phyloP scores from a whole-genome alignment of 2,888 invertebrate species.

The Dendrolimus houi region DNA sequence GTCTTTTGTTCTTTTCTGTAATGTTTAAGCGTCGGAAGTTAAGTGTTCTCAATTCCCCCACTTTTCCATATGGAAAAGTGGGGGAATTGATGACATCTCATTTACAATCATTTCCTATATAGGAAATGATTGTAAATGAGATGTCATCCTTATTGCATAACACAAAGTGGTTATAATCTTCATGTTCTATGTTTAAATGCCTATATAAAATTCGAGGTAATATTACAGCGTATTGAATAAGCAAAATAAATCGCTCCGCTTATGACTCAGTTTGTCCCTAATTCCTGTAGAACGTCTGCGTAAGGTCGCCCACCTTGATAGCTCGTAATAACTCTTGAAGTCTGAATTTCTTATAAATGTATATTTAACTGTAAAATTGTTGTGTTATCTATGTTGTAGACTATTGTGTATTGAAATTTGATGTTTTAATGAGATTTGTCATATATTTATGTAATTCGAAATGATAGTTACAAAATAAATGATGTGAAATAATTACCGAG shows the following conservation, averaged over 20 bases:
- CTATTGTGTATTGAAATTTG: constrained; percentile 10
- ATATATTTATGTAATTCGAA: constrained; percentile 28
- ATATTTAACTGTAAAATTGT: not conserved
- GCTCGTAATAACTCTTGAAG: not conserved
- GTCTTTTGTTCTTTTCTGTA: no score
- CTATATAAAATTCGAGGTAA: no score
- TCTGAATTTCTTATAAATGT: not conserved
- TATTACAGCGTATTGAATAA: no score
- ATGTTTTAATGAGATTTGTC: constrained; percentile 27
- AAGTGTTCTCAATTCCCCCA: no score
- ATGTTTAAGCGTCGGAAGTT: no score
- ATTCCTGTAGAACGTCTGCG: not conserved
- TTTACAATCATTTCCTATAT: no score
- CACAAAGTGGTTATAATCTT: no score
- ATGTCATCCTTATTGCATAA: no score
- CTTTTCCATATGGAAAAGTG: no score
- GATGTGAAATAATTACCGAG: constrained; percentile 5
- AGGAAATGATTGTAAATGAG: no score
- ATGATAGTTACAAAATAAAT: constrained; percentile 34
- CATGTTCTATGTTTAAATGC: no score
- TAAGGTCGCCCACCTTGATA: not conserved
- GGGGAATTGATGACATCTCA: no score
- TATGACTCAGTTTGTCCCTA: not conserved
- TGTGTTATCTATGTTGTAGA: not conserved
- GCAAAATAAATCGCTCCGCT: not conserved